Conservation (phyloP, 2,888 invertebrate species). For the Lapara coniferarum region DNA sequence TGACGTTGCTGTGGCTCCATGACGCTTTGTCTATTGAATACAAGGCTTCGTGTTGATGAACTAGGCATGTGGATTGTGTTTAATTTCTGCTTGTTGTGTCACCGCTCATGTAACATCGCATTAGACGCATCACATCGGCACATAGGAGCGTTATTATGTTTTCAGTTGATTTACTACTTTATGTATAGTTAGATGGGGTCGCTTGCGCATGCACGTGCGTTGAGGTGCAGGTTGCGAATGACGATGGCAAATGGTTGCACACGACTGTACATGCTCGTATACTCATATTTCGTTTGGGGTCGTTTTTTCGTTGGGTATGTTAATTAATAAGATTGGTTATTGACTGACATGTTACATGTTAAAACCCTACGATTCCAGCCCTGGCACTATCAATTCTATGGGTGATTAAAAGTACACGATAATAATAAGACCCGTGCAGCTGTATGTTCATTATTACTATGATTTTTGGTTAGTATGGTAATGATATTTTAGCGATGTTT, state of each 20-base stretch:
- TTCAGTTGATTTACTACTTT: conserved; percentile 48
- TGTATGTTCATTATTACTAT: neutral
- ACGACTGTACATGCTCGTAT: neutral
- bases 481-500: neutral
- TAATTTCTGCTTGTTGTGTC: conserved; percentile 42
- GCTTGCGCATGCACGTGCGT: conserved; percentile 45
- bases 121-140: conserved; percentile 57
- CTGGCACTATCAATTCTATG: too few species aligned
- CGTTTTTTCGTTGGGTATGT: too few species aligned
- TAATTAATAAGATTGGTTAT: too few species aligned
- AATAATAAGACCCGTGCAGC: neutral
- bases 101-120: conserved; percentile 55
- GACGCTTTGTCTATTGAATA: too few species aligned
- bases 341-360: too few species aligned
- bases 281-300: too few species aligned
- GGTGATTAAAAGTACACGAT: too few species aligned
- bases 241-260: neutral
- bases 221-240: conserved; percentile 43
- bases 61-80: conserved; percentile 40
- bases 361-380: too few species aligned
- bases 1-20: too few species aligned
- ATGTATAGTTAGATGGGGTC: conserved; percentile 43
- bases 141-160: conserved; percentile 50
- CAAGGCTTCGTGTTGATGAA: neutral
- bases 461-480: neutral